phyloP scores from a whole-genome alignment of 1,140 invertebrate genomes.

The Ctenoplectra terminalis region DNA sequence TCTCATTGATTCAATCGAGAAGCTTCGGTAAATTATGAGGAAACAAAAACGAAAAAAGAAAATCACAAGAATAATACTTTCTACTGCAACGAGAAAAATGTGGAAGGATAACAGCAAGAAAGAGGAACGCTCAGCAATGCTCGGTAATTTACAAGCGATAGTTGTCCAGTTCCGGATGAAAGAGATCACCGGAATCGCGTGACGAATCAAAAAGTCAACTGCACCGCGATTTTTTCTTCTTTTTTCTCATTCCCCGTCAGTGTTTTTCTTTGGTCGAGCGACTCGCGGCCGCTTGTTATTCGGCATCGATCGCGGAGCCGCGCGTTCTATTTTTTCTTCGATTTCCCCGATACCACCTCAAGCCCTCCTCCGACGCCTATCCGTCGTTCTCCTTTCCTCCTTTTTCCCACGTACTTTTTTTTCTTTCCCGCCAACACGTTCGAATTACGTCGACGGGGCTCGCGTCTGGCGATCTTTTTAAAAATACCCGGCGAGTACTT shows the following conservation, averaged over 20 bases:
- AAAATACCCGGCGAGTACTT: conserved; percentile 74
- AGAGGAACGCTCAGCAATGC: neutral
- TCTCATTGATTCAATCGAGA: too few species aligned
- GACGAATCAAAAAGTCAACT: conserved; percentile 2
- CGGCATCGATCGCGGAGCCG: conserved; percentile 15
- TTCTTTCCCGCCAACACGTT: neutral
- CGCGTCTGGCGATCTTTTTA: conserved; percentile 71
- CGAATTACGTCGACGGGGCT: conserved; percentile 56
- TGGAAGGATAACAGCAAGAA: neutral
- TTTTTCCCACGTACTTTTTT: too few species aligned
- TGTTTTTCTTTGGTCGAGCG: conserved; percentile 17
- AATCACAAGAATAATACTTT: too few species aligned
- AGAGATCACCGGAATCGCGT: neutral
- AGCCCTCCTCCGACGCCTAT: neutral
- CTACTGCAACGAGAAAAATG: neutral
- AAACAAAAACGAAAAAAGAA: too few species aligned
- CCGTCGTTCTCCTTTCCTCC: neutral
- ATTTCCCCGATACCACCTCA: conserved; percentile 55
- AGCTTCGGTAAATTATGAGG: too few species aligned
- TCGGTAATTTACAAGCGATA: too few species aligned
- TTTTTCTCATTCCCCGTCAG: too few species aligned
- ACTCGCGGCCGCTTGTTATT: conserved; percentile 49
- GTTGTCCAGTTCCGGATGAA: too few species aligned
- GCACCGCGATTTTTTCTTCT: too few species aligned
- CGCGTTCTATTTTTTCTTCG: conserved; percentile 63